phyloP scores from a whole-genome alignment of 2,888 invertebrate species.

The Synanthedon formicaeformis region DNA sequence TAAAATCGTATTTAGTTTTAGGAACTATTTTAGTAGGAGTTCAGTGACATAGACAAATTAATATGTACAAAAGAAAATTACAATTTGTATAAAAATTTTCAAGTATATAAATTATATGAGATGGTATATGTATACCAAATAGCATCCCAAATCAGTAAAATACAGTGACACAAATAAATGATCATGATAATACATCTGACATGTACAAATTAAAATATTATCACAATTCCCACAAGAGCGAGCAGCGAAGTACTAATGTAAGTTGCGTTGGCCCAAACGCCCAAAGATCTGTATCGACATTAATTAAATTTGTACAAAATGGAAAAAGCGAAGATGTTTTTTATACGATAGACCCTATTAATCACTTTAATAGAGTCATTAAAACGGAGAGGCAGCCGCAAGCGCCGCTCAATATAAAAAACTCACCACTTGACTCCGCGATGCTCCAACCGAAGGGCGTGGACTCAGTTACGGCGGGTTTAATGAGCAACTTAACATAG shows the following conservation, averaged over 20 bases:
- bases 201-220: not conserved
- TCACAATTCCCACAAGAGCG: not conserved
- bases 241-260: not conserved
- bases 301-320: conserved; percentile 64
- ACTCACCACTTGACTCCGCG: conserved; percentile 11
- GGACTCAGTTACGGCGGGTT: not conserved
- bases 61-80: not conserved
- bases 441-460: not conserved
- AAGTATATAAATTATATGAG: not conserved
- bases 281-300: conserved; percentile 45
- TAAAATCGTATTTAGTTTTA: too few relatives aligned
- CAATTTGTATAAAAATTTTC: not conserved
- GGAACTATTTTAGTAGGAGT: too few relatives aligned
- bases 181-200: not conserved
- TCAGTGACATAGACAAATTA: not conserved
- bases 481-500: too few relatives aligned
- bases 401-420: conserved; percentile 30
- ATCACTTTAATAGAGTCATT: conserved; percentile 69
- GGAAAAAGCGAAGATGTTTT: conserved; percentile 48
- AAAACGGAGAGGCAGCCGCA: conserved; percentile 47
- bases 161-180: not conserved
- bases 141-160: not conserved
- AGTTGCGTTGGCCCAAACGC: conserved; percentile 10
- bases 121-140: not conserved
- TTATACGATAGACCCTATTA: conserved; percentile 55